Conservation (phyloP, 2,797 vertebrate genomes). For the Characodon lateralis region DNA sequence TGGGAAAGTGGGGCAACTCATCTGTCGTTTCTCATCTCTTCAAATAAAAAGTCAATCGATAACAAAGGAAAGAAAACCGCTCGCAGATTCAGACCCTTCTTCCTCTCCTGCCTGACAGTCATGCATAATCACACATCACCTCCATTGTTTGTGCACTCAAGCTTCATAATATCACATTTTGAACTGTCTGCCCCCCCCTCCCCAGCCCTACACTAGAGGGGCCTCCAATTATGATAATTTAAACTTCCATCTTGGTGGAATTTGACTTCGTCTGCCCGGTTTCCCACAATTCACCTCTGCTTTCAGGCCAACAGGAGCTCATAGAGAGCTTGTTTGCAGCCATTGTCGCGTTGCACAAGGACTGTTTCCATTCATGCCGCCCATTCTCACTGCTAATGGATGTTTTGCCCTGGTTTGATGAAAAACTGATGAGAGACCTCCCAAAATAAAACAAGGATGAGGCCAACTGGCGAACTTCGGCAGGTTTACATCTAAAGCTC, state of each 20-base stretch:
- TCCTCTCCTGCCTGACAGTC: conserved; percentile 16
- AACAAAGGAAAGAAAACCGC: conserved; percentile 35
- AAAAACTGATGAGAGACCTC: not conserved
- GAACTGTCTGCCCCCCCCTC: conserved; percentile 51
- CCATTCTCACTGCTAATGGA: not conserved
- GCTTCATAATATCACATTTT: conserved; percentile 64
- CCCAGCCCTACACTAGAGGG: conserved; percentile 18
- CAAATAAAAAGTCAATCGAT: conserved; percentile 34
- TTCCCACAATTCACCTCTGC: conserved; percentile 50
- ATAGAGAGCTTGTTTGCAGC: too few relatives aligned
- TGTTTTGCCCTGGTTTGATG: not conserved
- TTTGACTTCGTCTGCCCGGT: conserved; percentile 49
- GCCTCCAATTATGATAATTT: conserved; percentile 75
- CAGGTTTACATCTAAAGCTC: not conserved
- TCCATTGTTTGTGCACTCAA: conserved; percentile 62
- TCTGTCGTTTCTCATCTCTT: conserved; percentile 28
- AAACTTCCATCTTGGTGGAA: conserved; percentile 49
- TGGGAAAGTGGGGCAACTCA: not conserved
- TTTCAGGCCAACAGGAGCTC: not conserved
- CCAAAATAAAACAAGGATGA: not conserved
- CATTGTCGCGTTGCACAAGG: too few relatives aligned
- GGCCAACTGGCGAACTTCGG: not conserved
- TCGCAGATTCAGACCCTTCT: not conserved
- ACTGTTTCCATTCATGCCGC: not conserved
- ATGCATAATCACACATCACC: conserved; percentile 42